Base-by-base conservation (phyloP, 2,113 vertebrate species). In the Shinisaurus crocodilurus region DNA sequence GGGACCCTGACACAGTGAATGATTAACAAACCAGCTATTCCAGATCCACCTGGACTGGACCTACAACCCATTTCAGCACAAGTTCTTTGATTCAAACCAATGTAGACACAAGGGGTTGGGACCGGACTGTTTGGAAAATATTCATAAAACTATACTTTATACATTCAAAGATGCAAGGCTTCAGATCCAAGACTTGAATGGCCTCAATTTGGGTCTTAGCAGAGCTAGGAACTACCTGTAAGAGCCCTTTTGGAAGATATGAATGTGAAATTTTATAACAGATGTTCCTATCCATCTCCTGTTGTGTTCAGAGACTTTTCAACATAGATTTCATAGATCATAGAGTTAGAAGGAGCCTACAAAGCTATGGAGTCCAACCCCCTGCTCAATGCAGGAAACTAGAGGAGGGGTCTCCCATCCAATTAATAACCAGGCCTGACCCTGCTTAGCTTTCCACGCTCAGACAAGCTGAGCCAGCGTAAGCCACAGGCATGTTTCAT, bases 1-100 rank as follows among this genome's bases (percentile, higher is more conserved):
- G 3, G 45, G 54, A n/a, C 1, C 13, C 20, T 76, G 25, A 75
- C 43, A 20, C 72, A 80, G 86, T 88, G 54, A 43, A 85, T 67
- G 16, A 16, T 54, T 92, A 91, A 60, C 43, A 88, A 84, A 60
- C 91, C 50, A 89, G 20, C 32, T 50, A 29, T 3, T 84, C 6
- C 12, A 48, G 54, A 57, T 48, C 40, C n/a, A 57, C 34, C 16
- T 70, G 63, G 45, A 54, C 16, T 70, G 63, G 45, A 54, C 34
- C 79, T 37, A 45, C 6, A 82, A 15, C 20, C 25, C 3, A 84
- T 76, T 48, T 37, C 8, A 43, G 7, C 8, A 25, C 16, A 87
- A 45, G 63, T 67, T 84, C 25, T 88, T 65, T 5, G 37, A 67
- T 79, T 79, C 34, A 70, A 88, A 32, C 5, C 48, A 82, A 57